phyloP scores from a whole-genome alignment of 2,113 vertebrate genomes.

The Syngnathus scovelli region DNA sequence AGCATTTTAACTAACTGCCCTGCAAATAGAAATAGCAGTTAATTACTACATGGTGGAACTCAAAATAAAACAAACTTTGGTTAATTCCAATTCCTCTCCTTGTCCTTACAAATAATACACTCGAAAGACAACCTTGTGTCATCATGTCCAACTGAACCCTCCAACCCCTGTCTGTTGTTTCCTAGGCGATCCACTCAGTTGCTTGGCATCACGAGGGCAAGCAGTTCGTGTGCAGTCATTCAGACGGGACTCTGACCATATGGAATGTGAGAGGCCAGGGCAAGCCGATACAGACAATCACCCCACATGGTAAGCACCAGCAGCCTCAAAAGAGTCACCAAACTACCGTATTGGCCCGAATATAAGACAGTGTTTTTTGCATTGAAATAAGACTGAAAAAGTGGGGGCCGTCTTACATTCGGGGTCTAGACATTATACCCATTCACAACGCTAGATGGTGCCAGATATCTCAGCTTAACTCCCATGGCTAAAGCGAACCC shows the following conservation, averaged over 20 bases:
- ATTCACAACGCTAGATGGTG: too few relatives aligned
- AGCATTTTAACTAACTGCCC: background rate
- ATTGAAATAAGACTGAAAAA: too few relatives aligned
- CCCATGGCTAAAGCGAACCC: too few relatives aligned
- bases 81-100: too few relatives aligned
- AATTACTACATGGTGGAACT: background rate
- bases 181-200: constrained; percentile 94
- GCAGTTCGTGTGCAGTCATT: constrained; percentile 98
- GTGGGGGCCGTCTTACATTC: too few relatives aligned
- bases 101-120: too few relatives aligned
- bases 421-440: too few relatives aligned
- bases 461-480: too few relatives aligned
- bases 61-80: background rate
- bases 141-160: constrained; percentile 20
- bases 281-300: constrained; percentile 94
- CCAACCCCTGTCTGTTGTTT: constrained; percentile 30
- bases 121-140: background rate
- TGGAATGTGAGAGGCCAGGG: constrained; percentile 92
- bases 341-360: too few relatives aligned
- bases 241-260: constrained; percentile 95
- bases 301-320: constrained; percentile 86
- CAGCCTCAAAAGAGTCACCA: background rate
- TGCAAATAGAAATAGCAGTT: background rate
- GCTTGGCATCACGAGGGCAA: constrained; percentile 99
- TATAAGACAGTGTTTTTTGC: too few relatives aligned